phyloP scores from a whole-genome alignment of 2,113 vertebrate species.

The Rallus limicola region DNA sequence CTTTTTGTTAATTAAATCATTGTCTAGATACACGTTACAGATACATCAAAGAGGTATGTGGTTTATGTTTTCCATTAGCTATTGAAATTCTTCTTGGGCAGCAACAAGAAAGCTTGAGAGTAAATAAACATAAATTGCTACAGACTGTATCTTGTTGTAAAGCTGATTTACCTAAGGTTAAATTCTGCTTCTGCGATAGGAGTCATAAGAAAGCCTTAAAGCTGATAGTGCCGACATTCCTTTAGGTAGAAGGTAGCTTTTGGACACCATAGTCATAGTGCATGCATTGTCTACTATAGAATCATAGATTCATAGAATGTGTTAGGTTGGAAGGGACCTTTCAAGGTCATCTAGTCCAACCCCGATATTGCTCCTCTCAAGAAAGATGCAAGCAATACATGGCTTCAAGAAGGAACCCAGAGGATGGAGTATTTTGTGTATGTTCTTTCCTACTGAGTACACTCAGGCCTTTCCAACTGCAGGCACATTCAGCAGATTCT shows the following conservation, averaged over 20 bases:
- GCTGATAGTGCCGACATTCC: not conserved
- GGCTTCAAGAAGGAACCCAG: not conserved
- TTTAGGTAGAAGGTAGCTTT: not conserved
- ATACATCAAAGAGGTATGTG: not conserved
- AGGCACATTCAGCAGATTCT: not conserved
- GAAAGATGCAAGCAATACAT: not conserved
- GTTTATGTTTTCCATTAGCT: slow-evolving; percentile 34
- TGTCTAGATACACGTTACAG: not conserved
- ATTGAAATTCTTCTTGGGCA: slow-evolving; percentile 1
- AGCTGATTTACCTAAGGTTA: not conserved
- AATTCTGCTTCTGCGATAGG: not conserved
- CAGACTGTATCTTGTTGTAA: not conserved
- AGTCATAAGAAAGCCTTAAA: not conserved
- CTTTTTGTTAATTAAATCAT: slow-evolving; percentile 6
- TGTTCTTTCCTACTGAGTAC: not conserved
- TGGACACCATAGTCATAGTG: not conserved
- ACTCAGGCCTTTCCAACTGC: not conserved
- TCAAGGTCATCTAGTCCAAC: too few species aligned
- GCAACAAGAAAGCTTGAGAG: not conserved
- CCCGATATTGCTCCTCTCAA: not conserved
- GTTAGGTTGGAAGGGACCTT: too few species aligned
- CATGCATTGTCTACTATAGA: too few species aligned
- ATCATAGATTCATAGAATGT: too few species aligned
- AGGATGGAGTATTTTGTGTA: not conserved
- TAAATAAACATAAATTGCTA: slow-evolving; percentile 15